Evolutionary conservation across 2,888 invertebrate genomes (phyloP).

Genomic region (Selenia dentaria): DNA sequence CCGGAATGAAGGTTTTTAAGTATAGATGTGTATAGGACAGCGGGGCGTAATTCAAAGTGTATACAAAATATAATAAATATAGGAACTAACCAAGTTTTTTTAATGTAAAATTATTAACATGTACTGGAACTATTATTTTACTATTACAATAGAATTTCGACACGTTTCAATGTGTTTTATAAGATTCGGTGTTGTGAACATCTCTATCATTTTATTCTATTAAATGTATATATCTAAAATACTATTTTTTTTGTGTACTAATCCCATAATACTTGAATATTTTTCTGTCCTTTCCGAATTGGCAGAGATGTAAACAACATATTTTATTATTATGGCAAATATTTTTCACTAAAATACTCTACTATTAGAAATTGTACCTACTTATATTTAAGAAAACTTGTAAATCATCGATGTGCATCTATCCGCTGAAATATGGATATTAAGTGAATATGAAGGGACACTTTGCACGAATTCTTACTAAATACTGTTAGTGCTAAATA

Average conservation of each 20-base stretch:
- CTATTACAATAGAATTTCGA: conserved; percentile 40
- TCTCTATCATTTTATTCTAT: conserved; percentile 35
- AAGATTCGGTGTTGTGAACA: conserved; percentile 25
- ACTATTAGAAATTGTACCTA: conserved; percentile 62
- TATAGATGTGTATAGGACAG: conserved; percentile 42
- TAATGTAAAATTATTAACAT: no score
- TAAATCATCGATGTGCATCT: no score
- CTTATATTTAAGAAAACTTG: conserved; percentile 54
- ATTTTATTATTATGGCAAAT: conserved; percentile 47
- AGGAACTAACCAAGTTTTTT: no score
- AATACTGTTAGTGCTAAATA: no score
- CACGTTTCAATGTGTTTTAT: conserved; percentile 42
- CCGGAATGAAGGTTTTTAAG: no score
- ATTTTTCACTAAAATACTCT: conserved; percentile 34
- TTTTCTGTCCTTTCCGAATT: conserved; percentile 26
- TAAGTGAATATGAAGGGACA: no score
- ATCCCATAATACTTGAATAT: conserved; percentile 58
- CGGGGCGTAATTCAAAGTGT: conserved; percentile 58
- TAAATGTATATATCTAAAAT: conserved; percentile 55
- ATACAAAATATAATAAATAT: conserved; percentile 48
- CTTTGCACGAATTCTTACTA: no score
- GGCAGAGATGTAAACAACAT: conserved; percentile 47
- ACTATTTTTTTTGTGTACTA: conserved; percentile 51
- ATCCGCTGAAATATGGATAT: no score
- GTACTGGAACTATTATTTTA: conserved; percentile 59